Percentiles rank a stretch among this genome's conserved stretches.
phyloP scores from a whole-genome alignment of 2,113 vertebrate genomes.

The Piprites chloris region DNA sequence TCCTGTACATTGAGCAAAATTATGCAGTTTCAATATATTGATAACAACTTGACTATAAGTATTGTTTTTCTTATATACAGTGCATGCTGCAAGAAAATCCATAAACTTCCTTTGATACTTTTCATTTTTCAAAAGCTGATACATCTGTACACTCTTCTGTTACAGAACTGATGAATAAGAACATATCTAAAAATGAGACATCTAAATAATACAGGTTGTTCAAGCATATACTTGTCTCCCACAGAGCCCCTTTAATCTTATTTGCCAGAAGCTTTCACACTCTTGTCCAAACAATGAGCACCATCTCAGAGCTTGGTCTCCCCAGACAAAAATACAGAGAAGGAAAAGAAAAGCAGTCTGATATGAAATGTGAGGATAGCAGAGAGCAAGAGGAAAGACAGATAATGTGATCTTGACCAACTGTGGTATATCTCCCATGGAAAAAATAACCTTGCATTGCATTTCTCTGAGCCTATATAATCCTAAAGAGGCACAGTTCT shows the following conservation, averaged over 20 bases:
- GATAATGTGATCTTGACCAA: neutral
- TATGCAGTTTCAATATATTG: neutral
- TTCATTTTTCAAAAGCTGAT: neutral
- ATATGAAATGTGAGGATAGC: neutral
- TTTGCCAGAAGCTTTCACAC: slow-evolving; percentile 1
- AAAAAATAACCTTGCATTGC: neutral
- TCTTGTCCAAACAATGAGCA: neutral
- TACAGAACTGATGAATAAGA: neutral
- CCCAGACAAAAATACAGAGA: neutral
- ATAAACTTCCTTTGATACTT: neutral
- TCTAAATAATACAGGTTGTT: neutral
- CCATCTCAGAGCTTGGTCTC: neutral
- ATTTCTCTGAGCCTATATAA: neutral
- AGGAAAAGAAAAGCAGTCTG: neutral
- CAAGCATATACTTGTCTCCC: neutral
- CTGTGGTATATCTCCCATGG: neutral
- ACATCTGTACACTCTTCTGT: neutral
- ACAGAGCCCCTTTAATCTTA: neutral
- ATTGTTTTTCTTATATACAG: neutral
- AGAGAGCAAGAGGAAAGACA: neutral
- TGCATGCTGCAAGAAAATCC: neutral
- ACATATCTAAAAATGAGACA: neutral
- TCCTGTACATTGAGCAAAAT: neutral
- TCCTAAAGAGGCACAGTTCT: neutral
- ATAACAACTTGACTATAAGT: neutral